Percentiles rank a stretch among this genome's conserved stretches.
phyloP scores from a whole-genome alignment of 2,113 vertebrate species.

The Petromus typicus region DNA sequence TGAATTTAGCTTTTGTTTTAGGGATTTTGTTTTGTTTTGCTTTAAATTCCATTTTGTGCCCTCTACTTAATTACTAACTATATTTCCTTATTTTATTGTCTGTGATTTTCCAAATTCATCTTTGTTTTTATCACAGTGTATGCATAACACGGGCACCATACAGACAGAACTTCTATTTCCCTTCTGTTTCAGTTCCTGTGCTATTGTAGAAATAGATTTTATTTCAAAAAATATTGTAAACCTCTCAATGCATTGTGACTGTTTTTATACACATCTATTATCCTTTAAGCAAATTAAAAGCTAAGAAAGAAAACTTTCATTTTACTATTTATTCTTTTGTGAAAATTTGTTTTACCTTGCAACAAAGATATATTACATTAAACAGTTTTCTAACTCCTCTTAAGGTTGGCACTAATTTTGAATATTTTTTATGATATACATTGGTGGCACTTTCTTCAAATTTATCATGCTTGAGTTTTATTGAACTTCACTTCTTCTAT shows the following conservation, averaged over 20 bases:
- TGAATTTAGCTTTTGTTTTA: not conserved
- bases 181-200: not conserved
- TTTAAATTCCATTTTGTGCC: not conserved
- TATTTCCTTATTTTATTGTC: constrained; percentile 7
- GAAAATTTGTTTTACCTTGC: not conserved
- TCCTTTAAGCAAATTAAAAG: not conserved
- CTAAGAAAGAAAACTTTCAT: not conserved
- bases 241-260: not conserved
- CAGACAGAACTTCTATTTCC: not conserved
- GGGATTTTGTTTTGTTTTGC: not conserved
- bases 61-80: not conserved
- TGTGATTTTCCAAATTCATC: not conserved
- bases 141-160: not conserved
- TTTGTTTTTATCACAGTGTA: not conserved
- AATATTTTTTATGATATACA: not conserved
- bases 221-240: not conserved
- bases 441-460: not conserved
- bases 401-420: not conserved
- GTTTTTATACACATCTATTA: not conserved
- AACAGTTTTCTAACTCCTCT: not conserved
- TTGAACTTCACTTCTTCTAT: too few relatives aligned
- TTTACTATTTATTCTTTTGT: not conserved
- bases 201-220: not conserved
- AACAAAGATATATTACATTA: not conserved
- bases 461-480: not conserved